Evolutionary conservation across 2,113 vertebrate genomes (phyloP), one percentile per base, ranked within the genome.

Genomic region (Bubo scandiacus): DNA sequence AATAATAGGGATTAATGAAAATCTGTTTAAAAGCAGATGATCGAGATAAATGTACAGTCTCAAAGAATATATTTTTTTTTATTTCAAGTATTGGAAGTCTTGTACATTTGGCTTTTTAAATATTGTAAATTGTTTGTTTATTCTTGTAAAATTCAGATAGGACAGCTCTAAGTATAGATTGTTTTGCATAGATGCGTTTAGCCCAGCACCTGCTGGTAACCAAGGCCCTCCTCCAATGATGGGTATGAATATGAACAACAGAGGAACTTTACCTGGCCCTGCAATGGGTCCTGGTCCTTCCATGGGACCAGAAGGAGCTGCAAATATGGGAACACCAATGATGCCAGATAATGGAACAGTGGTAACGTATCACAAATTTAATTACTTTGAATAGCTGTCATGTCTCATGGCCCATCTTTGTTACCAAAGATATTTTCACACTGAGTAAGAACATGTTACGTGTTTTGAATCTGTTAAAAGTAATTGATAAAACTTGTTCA

Each of bases 171-270:
- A 98, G 98, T 98, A 97, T 97, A 98, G 98, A 97, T 99, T 99
- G 99, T 99, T 98, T 99, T 99, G 98, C 98, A 40, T 99, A 99
- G 99, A 99, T 99, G 98, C 99, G 96, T 99, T 98, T 99, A 99
- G 99, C 98, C 99, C 98, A 98, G 99, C 98, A 97, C 98, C 98
- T 95, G 98, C 99, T 98, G 98, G 97, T 98, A 99, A 98, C 99
- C 99, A 99, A 98, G 99, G 98, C 97, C 98, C 98, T 98, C 99
- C 99, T 98, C 99, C 99, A 98, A 99, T 99, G 99, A 99, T 99
- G 99, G 98, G 98, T 98, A 98, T 99, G 98, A 98, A 98, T 98
- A 98, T 99, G 98, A 99, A 98, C 98, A 99, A 98, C 99, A 98
- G 99, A 98, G 98, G 98, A 98, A 98, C 98, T 98, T 98, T 99